phyloP scores from a whole-genome alignment of 2,113 vertebrate genomes.

The Hirundichthys speculiger region DNA sequence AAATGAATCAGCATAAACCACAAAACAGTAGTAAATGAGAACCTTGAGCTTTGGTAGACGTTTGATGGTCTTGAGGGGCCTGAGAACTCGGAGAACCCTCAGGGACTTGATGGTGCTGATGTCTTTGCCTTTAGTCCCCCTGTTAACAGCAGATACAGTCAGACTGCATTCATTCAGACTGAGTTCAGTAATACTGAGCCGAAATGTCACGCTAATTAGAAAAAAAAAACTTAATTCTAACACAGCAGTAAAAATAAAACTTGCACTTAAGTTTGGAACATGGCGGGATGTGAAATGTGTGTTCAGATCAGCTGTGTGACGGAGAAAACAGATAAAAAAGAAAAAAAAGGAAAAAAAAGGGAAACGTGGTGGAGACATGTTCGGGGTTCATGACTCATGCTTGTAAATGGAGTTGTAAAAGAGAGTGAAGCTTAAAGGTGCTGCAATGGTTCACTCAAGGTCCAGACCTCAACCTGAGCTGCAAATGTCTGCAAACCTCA shows the following conservation, averaged over 20 bases:
- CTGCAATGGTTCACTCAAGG: too few relatives aligned
- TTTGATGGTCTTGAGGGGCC: conserved; percentile 97
- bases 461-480: too few relatives aligned
- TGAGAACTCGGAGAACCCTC: conserved; percentile 90
- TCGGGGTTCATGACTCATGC: too few relatives aligned
- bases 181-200: too few relatives aligned
- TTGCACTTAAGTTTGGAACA: not conserved
- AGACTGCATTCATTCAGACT: too few relatives aligned
- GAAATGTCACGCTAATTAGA: too few relatives aligned
- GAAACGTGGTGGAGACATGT: too few relatives aligned
- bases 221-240: too few relatives aligned
- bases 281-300: conserved; percentile 1
- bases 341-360: not conserved
- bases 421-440: too few relatives aligned
- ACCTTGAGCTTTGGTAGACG: conserved; percentile 95
- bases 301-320: conserved; percentile 29
- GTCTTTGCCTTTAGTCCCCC: conserved; percentile 97
- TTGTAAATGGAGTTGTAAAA: too few relatives aligned
- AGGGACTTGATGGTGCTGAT: conserved; percentile 98
- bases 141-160: conserved; percentile 72
- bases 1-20: not conserved
- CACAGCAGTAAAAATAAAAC: not conserved
- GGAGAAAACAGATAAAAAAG: not conserved
- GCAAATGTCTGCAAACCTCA: too few relatives aligned
- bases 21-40: not conserved